phyloP scores from a whole-genome alignment of 1,140 invertebrate genomes.

The Rhopalosiphum maidis region DNA sequence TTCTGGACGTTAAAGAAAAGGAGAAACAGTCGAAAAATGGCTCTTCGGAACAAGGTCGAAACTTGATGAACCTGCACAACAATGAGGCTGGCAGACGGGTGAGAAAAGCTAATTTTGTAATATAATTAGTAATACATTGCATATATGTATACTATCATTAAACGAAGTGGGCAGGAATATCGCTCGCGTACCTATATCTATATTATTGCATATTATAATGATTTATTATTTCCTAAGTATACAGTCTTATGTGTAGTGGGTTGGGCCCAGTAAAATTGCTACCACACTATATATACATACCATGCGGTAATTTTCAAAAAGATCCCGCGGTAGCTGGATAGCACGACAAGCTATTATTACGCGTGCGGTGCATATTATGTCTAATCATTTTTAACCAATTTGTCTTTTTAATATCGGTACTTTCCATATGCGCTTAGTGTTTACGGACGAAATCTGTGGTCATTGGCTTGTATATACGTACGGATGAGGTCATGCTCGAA shows the following conservation, averaged over 20 bases:
- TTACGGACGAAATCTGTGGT: background rate
- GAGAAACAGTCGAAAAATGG: slow-evolving; percentile 73
- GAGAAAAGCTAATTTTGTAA: slow-evolving; percentile 61
- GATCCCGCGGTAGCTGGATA: background rate
- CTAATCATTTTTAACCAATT: slow-evolving; percentile 34
- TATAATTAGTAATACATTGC: background rate
- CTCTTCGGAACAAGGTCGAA: slow-evolving; percentile 77
- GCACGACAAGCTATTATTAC: slow-evolving; percentile 38
- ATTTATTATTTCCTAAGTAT: background rate
- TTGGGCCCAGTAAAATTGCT: background rate
- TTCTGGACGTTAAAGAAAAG: slow-evolving; percentile 84
- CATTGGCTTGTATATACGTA: background rate
- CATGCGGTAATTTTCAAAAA: slow-evolving; percentile 31
- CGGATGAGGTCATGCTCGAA: background rate
- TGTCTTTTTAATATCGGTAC: slow-evolving; percentile 22
- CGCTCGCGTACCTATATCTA: background rate
- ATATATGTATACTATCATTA: background rate
- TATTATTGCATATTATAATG: background rate
- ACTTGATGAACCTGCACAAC: slow-evolving; percentile 93
- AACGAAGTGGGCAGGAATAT: background rate
- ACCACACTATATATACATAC: background rate
- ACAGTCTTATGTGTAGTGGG: background rate
- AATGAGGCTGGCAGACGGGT: slow-evolving; percentile 92
- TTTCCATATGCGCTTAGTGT: background rate
- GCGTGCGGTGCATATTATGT: background rate